A percentile compares a stretch with the other conserved stretches of the same genome.
phyloP scores from a whole-genome alignment of 2,797 vertebrate genomes.

The Ptychobarbus kaznakovi region DNA sequence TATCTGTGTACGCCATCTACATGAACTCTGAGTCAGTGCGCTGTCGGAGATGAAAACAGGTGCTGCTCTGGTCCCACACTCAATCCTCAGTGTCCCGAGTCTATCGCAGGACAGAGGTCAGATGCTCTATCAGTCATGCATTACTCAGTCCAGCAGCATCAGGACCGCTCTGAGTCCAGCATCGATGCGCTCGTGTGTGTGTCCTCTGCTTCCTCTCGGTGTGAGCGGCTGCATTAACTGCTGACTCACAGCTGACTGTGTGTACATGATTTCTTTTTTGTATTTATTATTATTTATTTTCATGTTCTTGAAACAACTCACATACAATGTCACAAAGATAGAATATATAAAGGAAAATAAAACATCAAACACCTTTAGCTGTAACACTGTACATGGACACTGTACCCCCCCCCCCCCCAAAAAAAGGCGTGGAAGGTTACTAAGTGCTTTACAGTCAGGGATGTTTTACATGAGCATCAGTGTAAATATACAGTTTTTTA shows the following conservation, averaged over 20 bases:
- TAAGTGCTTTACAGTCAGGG: too few relatives aligned
- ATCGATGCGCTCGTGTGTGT: background rate
- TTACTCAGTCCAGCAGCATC: background rate
- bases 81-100: slow-evolving; percentile 8
- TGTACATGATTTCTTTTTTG: too few relatives aligned
- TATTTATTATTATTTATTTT: too few relatives aligned
- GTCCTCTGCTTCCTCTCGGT: slow-evolving; percentile 44
- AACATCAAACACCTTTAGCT: too few relatives aligned
- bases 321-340: too few relatives aligned
- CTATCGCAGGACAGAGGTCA: slow-evolving; percentile 10
- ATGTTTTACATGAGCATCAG: too few relatives aligned
- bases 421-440: too few relatives aligned
- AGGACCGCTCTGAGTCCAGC: background rate
- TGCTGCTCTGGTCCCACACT: background rate
- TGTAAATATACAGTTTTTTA: too few relatives aligned
- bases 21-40: background rate
- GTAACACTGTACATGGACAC: too few relatives aligned
- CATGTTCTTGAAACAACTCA: too few relatives aligned
- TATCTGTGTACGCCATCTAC: background rate
- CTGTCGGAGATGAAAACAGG: background rate
- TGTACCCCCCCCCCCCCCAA: too few relatives aligned
- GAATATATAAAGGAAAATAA: too few relatives aligned
- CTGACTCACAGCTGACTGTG: slow-evolving; percentile 46
- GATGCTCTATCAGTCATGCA: background rate
- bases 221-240: slow-evolving; percentile 48